These are phyloP conservation scores for Boloria selene DNA, from an alignment of 2,888 invertebrate species.

Conservation along the genomic window DNA sequence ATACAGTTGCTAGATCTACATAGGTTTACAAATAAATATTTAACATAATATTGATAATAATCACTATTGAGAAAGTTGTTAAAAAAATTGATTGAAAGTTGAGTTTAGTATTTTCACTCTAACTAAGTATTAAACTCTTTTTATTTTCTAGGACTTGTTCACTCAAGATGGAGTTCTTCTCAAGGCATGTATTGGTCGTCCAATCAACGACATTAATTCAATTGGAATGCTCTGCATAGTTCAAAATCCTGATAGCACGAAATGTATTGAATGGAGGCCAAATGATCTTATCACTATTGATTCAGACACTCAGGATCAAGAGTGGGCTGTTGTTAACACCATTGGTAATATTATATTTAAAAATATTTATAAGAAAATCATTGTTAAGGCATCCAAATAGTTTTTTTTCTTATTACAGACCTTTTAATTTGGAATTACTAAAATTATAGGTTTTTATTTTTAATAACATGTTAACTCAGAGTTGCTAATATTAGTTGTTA, in stretches of 20 bases:
- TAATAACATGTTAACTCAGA: no score
- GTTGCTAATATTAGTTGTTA: no score
- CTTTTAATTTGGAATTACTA: no score
- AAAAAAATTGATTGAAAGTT: no score
- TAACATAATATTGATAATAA: no score
- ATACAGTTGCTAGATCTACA: no score
- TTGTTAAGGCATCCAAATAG: not conserved
- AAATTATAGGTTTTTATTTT: no score
- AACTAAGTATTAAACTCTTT: not conserved
- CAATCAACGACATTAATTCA: constrained; percentile 84
- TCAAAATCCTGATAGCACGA: constrained; percentile 82
- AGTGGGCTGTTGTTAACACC: constrained; percentile 92
- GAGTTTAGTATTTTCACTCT: not conserved
- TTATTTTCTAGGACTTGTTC: constrained; percentile 84
- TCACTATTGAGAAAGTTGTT: no score
- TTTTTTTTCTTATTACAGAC: no score
- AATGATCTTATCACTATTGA: constrained; percentile 89
- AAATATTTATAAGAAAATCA: constrained; percentile 16
- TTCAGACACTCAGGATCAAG: constrained; percentile 89
- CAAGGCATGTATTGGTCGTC: constrained; percentile 84
- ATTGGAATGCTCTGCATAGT: constrained; percentile 87
- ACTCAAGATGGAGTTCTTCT: constrained; percentile 91
- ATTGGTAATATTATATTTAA: constrained; percentile 70
- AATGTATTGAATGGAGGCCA: constrained; percentile 92
- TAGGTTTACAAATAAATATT: no score